A percentile compares a stretch with the other conserved stretches of the same genome.
Conservation (phyloP, 2,888 invertebrate genomes). For the Hipparchia sbordonii region DNA sequence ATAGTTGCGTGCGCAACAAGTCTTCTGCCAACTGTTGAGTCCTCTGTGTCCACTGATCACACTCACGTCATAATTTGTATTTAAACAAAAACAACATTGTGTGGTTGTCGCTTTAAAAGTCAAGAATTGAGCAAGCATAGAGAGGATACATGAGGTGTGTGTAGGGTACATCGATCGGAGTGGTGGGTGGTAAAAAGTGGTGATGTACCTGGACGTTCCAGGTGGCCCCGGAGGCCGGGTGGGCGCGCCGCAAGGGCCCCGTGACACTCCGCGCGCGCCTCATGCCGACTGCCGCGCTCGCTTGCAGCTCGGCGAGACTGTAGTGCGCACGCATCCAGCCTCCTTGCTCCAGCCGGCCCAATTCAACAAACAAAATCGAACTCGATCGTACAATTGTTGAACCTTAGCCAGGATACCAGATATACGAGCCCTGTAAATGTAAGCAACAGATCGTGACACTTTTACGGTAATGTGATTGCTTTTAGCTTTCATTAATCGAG, state of each 20-base stretch:
- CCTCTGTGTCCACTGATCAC: slow-evolving; percentile 50
- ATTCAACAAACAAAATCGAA: slow-evolving; percentile 48
- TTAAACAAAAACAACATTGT: slow-evolving; percentile 36
- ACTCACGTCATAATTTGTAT: slow-evolving; percentile 42
- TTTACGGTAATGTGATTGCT: slow-evolving; percentile 24
- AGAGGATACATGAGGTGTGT: background rate
- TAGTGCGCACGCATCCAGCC: slow-evolving; percentile 70
- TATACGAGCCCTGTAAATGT: slow-evolving; percentile 23
- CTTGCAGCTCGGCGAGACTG: slow-evolving; percentile 44
- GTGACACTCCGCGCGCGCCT: slow-evolving; percentile 79
- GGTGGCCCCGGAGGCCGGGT: slow-evolving; percentile 91
- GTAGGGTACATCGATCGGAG: background rate
- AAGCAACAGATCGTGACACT: slow-evolving; percentile 13
- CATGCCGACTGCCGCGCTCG: slow-evolving; percentile 74
- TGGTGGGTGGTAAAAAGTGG: slow-evolving; percentile 1
- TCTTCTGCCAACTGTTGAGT: slow-evolving; percentile 76
- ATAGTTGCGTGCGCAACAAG: slow-evolving; percentile 75
- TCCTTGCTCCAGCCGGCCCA: slow-evolving; percentile 63
- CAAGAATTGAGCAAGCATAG: background rate
- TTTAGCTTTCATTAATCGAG: slow-evolving; percentile 18
- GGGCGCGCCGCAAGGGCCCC: slow-evolving; percentile 86
- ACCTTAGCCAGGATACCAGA: slow-evolving; percentile 34
- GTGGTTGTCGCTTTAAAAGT: slow-evolving; percentile 4
- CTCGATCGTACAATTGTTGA: slow-evolving; percentile 44
- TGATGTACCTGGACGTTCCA: slow-evolving; percentile 89